Evolutionary conservation across 2,113 vertebrate species (phyloP).

Genomic region (Alligator mississippiensis): DNA sequence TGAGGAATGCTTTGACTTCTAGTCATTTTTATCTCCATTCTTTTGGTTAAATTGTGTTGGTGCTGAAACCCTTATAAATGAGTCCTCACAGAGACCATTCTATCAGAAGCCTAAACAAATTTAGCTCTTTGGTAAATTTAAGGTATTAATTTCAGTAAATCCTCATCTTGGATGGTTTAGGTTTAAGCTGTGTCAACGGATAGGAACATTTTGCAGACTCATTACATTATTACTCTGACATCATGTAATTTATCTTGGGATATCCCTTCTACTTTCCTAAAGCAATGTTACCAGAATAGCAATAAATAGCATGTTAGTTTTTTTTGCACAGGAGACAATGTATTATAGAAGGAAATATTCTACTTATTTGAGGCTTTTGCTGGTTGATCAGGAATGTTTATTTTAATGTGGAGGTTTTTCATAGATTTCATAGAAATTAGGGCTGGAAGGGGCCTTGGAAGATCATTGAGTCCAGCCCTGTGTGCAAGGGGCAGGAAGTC

Average conservation of each 20-base stretch:
- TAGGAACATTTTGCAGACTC: too few species aligned
- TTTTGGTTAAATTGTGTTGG: background rate
- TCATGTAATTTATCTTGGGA: too few species aligned
- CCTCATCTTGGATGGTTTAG: too few species aligned
- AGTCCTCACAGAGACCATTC: background rate
- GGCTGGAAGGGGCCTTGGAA: too few species aligned
- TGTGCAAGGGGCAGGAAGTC: too few species aligned
- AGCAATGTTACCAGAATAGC: background rate
- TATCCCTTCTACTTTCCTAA: background rate
- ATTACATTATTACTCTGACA: too few species aligned
- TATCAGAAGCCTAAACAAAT: background rate
- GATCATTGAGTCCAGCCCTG: too few species aligned
- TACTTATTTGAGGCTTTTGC: background rate
- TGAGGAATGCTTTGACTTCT: background rate
- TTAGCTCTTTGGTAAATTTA: too few species aligned
- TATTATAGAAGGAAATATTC: background rate
- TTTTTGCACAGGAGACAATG: background rate
- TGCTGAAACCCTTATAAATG: background rate
- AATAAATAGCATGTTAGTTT: background rate
- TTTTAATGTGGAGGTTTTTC: background rate
- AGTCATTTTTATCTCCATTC: background rate
- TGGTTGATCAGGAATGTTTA: background rate
- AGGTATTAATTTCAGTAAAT: too few species aligned
- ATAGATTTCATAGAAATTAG: too few species aligned
- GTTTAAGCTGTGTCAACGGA: too few species aligned